Percentiles rank a stretch among this genome's conserved stretches.
Evolutionary conservation across 1,140 invertebrate species (phyloP).

Genomic region (Bombyx mandarina): DNA sequence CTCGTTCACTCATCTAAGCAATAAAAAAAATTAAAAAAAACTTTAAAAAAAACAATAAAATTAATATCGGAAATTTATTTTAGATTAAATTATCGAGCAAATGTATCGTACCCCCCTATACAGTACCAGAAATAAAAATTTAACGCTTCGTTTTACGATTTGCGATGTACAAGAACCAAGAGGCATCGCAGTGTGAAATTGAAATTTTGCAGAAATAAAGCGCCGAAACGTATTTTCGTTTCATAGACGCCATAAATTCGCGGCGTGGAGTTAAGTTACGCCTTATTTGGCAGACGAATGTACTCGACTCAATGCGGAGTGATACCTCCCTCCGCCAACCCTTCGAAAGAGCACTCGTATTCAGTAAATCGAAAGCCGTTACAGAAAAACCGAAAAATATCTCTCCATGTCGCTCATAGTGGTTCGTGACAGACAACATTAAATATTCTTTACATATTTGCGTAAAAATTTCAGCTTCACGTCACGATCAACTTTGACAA

Average conservation of each 20-base stretch:
- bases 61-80: too few relatives aligned
- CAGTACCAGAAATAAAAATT: not conserved
- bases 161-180: conserved; percentile 13
- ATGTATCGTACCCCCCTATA: too few relatives aligned
- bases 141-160: conserved; percentile 11
- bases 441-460: conserved; percentile 22
- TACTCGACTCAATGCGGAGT: conserved; percentile 36
- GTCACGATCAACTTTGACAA: not conserved
- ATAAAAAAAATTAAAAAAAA: too few relatives aligned
- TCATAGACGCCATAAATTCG: conserved; percentile 28
- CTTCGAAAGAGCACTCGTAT: conserved; percentile 45
- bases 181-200: conserved; percentile 40
- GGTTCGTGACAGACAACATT: conserved; percentile 23
- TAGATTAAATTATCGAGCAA: too few relatives aligned
- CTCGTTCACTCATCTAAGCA: too few relatives aligned
- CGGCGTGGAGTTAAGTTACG: conserved; percentile 36
- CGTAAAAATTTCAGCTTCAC: not conserved
- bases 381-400: conserved; percentile 50
- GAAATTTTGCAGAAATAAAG: conserved; percentile 39
- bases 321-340: conserved; percentile 40
- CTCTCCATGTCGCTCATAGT: conserved; percentile 37
- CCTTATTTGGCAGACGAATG: conserved; percentile 52
- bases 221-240: conserved; percentile 23
- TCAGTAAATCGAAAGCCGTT: conserved; percentile 54
- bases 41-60: too few relatives aligned